phyloP scores from a whole-genome alignment of 2,113 vertebrate genomes.

The Siniperca knerii region DNA sequence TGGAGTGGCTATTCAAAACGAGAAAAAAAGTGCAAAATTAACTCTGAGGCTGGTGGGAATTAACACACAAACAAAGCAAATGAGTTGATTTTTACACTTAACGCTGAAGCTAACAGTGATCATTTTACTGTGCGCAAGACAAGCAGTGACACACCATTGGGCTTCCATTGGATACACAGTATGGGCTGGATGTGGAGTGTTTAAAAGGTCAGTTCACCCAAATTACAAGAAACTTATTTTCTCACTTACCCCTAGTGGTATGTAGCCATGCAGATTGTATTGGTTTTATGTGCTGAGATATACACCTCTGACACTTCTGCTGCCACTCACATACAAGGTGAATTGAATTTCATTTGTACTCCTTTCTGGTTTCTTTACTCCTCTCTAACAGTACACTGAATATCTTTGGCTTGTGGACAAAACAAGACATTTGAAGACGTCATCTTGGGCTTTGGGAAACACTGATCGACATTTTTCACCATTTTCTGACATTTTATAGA shows the following conservation, averaged over 20 bases:
- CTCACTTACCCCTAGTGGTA: not conserved
- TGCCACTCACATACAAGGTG: not conserved
- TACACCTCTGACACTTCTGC: not conserved
- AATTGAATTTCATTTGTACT: not conserved
- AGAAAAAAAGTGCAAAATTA: constrained; percentile 29
- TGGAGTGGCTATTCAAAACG: constrained; percentile 31
- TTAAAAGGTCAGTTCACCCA: not conserved
- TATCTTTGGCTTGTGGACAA: too few relatives aligned
- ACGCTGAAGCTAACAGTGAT: not conserved
- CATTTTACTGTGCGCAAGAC: not conserved
- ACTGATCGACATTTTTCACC: too few relatives aligned
- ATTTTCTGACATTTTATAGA: too few relatives aligned
- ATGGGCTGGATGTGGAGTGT: not conserved
- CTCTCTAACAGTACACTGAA: too few relatives aligned
- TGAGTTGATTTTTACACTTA: constrained; percentile 4
- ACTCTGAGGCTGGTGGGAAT: constrained; percentile 16
- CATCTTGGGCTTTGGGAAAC: too few relatives aligned
- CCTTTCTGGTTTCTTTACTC: too few relatives aligned
- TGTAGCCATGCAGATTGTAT: not conserved
- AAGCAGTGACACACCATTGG: not conserved
- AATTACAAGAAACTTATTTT: not conserved
- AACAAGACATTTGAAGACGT: too few relatives aligned
- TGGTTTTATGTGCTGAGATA: not conserved
- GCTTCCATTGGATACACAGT: too few relatives aligned
- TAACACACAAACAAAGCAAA: not conserved